Percentiles rank a stretch among this genome's conserved stretches.
Conservation (phyloP, 2,888 invertebrate genomes). For the Pollenia amentaria region DNA sequence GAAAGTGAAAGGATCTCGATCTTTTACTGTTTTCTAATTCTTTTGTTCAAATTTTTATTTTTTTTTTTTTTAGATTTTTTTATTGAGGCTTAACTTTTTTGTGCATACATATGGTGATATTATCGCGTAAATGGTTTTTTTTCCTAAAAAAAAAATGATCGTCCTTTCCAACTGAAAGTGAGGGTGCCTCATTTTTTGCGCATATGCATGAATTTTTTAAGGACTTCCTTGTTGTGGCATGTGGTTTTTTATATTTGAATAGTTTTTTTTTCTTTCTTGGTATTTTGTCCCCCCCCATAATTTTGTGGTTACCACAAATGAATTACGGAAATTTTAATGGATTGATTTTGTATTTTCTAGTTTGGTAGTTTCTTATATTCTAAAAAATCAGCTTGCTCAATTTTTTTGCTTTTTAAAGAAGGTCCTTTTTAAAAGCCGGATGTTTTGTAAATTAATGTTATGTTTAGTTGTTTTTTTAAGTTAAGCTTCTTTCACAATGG, state of each 20-base stretch:
- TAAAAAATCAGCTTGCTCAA: conserved; percentile 58
- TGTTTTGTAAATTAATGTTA: conserved; percentile 61
- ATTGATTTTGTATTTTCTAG: conserved; percentile 49
- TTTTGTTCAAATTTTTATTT: conserved; percentile 62
- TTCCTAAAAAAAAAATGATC: conserved; percentile 37
- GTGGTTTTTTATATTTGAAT: conserved; percentile 64
- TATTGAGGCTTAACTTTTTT: conserved; percentile 69
- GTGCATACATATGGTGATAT: conserved; percentile 71
- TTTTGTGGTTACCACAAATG: conserved; percentile 63
- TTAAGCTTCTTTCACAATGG: no score
- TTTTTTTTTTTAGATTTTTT: conserved; percentile 14
- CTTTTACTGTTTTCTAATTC: conserved; percentile 51
- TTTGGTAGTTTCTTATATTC: conserved; percentile 22
- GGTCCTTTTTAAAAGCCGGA: conserved; percentile 55
- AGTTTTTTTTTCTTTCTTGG: conserved; percentile 14
- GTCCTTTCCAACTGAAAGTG: conserved; percentile 31
- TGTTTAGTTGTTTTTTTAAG: conserved; percentile 7
- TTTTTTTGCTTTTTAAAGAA: conserved; percentile 35
- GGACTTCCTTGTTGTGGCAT: conserved; percentile 68
- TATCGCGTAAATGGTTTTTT: conserved; percentile 71
- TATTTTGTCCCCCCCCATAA: conserved; percentile 62
- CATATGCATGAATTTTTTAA: conserved; percentile 76
- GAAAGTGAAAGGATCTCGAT: conserved; percentile 73
- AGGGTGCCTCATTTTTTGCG: conserved; percentile 78
- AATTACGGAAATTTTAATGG: conserved; percentile 67